Percentiles rank a stretch among this genome's conserved stretches.
Conservation (phyloP, 2,113 vertebrate species). For the Eonycteris spelaea region DNA sequence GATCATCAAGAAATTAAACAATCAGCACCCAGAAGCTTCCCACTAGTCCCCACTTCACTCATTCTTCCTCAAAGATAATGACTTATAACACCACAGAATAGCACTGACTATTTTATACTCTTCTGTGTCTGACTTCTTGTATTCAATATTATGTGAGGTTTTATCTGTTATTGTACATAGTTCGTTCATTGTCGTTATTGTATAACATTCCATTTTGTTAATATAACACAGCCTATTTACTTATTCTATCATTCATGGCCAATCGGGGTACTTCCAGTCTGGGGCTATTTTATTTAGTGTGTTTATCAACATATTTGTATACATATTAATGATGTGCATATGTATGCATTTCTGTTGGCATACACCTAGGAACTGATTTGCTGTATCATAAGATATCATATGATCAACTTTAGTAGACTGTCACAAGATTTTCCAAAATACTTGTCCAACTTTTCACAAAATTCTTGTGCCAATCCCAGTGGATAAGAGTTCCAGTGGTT, state of each 20-base stretch:
- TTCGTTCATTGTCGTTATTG: background rate
- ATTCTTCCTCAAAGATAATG: background rate
- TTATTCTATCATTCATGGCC: background rate
- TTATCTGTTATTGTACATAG: background rate
- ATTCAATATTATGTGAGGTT: background rate
- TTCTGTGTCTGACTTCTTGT: background rate
- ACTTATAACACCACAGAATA: background rate
- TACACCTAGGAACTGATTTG: background rate
- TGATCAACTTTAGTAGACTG: background rate
- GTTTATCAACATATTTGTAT: background rate
- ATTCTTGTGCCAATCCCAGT: background rate
- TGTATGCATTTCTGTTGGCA: background rate
- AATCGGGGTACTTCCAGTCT: background rate
- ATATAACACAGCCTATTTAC: background rate
- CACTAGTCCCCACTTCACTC: background rate
- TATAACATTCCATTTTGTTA: background rate
- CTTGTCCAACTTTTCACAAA: background rate
- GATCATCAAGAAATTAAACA: background rate
- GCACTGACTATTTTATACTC: background rate
- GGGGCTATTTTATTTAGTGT: background rate
- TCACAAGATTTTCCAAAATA: constrained; percentile 28
- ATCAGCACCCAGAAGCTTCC: background rate
- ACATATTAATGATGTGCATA: background rate
- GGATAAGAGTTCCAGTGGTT: background rate
- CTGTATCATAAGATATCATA: background rate